Percentiles rank a stretch among this genome's conserved stretches.
phyloP scores from a whole-genome alignment of 2,797 vertebrate species.

The Typhlichthys eigenmanni region DNA sequence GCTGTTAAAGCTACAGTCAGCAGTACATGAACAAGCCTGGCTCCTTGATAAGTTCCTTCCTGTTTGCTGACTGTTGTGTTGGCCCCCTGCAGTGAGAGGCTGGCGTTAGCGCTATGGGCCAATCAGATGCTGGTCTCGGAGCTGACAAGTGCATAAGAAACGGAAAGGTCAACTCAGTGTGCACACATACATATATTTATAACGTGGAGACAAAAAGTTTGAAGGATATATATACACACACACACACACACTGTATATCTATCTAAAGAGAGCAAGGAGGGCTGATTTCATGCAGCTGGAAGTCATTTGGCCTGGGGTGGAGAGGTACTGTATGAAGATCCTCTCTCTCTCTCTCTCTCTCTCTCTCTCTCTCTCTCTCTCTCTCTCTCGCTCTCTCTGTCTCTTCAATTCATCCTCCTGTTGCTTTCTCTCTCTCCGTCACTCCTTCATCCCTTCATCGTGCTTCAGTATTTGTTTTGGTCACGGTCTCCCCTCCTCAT shows the following conservation, averaged over 20 bases:
- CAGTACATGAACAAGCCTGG: slow-evolving; percentile 67
- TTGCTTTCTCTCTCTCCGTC: slow-evolving; percentile 9
- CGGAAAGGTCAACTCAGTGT: slow-evolving; percentile 33
- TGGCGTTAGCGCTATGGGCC: slow-evolving; percentile 37
- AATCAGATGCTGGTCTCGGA: slow-evolving; percentile 48
- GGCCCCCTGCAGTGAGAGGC: slow-evolving; percentile 49
- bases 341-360: slow-evolving; percentile 29
- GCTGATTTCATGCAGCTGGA: slow-evolving; percentile 38
- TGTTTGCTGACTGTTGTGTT: slow-evolving; percentile 43
- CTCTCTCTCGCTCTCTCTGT: background rate
- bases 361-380: background rate
- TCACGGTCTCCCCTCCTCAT: too few relatives aligned
- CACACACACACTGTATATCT: background rate
- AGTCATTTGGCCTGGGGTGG: slow-evolving; percentile 16
- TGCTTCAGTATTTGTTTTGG: too few relatives aligned
- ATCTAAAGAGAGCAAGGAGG: too few relatives aligned
- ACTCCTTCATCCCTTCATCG: slow-evolving; percentile 34
- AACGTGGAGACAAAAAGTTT: background rate
- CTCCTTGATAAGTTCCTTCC: slow-evolving; percentile 35
- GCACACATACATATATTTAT: slow-evolving; percentile 11
- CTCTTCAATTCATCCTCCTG: background rate
- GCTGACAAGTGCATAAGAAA: slow-evolving; percentile 34
- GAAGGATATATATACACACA: background rate
- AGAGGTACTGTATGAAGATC: background rate
- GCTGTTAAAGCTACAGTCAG: slow-evolving; percentile 56